Percentiles rank a stretch among this genome's conserved stretches.
Conservation (phyloP, 37 sponge, comb jelly and placozoan species). For the Theonella swinhoei region DNA sequence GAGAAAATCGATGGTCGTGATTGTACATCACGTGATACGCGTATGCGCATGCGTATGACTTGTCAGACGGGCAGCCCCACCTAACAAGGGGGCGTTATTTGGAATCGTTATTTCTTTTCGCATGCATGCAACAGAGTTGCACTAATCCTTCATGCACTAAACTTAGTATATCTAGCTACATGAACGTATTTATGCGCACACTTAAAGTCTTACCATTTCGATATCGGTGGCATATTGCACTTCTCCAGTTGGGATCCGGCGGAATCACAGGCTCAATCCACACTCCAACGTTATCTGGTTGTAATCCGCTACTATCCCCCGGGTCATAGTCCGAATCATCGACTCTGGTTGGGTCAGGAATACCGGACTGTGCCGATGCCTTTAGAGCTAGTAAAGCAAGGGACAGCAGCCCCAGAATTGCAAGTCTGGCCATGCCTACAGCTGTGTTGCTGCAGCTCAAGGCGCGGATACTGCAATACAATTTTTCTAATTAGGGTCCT, state of each 20-base stretch:
- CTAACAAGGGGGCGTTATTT: not conserved
- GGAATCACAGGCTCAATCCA: not conserved
- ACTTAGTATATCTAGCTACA: not conserved
- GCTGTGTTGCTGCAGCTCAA: conserved; percentile 30
- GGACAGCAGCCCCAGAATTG: conserved; percentile 1
- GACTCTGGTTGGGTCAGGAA: not conserved
- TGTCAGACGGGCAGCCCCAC: not conserved
- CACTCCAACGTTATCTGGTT: not conserved
- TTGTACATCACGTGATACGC: too few relatives aligned
- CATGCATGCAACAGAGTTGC: too few relatives aligned
- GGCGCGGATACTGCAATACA: not conserved
- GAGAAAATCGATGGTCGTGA: not conserved
- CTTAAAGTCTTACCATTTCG: not conserved
- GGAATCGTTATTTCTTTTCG: too few relatives aligned
- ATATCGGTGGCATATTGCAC: not conserved
- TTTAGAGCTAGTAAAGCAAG: not conserved
- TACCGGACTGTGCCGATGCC: not conserved
- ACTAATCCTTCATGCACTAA: too few relatives aligned
- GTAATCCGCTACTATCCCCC: not conserved
- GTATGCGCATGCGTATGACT: too few relatives aligned
- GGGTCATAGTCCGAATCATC: conserved; percentile 2
- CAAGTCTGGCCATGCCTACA: conserved; percentile 56
- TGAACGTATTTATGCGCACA: not conserved
- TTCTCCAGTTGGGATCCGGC: not conserved
- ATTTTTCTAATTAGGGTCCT: conserved; percentile 18